Evolutionary conservation across 2,888 invertebrate species (phyloP), one percentile per base, ranked within the genome.

Genomic region (Steinernema scapterisci): DNA sequence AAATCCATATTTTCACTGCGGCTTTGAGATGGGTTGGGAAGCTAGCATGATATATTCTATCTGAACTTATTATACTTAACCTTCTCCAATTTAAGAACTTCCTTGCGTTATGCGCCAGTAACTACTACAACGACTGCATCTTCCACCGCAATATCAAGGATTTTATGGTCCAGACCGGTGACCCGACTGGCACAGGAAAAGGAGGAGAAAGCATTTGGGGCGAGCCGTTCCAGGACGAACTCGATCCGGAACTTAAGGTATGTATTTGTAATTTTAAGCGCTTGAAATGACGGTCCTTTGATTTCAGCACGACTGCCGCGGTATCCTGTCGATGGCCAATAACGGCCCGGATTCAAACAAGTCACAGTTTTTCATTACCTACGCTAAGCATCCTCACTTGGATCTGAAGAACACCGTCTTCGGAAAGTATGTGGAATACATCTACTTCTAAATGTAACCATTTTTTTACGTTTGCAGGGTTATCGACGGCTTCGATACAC

Each of bases 301-400:
- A 46, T 79, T 85, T 44, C 75, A 91, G 93, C 97, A 97, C 88
- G 93, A 91, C 87, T 90, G 92, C 21, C 91, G 96, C 85, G 97
- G 96, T 0, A 92, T 93, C 79, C 91, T 99, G 0, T 96, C 97
- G 2, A 96, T 97, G 97, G 99, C 99, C 6, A 99, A 97, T 88
- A 97, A 94, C 90, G 97, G 97, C 1, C 95, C 97, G 0, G 95
- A 97, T 88, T 94, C 95, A 11, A 99, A 99, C 90, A 94, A 93
- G 70, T 96, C 96, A 85, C 99, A 99, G 88, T 99, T 99, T 89
- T 99, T 99, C 88, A 93, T 99, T 81, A 92, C 94, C 0, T 99
- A 97, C 89, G 93, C 92, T 16, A 92, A 95, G 75, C 97, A 99
- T 87, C 93, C 95, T 54, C 95, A 95, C 89, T 91, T 99, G 74